Evolutionary conservation across 2,888 invertebrate species (phyloP), one percentile per base, ranked within the genome.

Genomic region (Aplocera efformata): DNA sequence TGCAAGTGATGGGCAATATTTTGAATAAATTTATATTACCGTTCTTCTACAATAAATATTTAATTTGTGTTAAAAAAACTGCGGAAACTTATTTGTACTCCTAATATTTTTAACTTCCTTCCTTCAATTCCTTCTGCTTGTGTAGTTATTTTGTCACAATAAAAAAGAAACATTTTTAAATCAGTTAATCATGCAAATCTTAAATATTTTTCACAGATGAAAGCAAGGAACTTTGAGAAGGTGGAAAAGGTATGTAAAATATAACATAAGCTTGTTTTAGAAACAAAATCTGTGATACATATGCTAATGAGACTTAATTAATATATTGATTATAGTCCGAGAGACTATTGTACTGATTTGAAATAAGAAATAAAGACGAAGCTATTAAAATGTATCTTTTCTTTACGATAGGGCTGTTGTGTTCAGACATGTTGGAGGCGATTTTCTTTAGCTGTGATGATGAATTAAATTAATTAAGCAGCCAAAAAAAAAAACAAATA

Each of bases 161-260:
- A n/a, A n/a, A n/a, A n/a, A n/a, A n/a, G n/a, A n/a, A n/a, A n/a
- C n/a, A n/a, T n/a, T n/a, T n/a, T n/a, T n/a, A n/a, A n/a, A n/a
- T n/a, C n/a, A n/a, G n/a, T n/a, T n/a, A n/a, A n/a, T n/a, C n/a
- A n/a, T n/a, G n/a, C 6, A 22, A 6, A 6, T 1, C 6, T 6
- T 7, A 29, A 7, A 35, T 31, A 9, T 10, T 22, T 10, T 36
- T 94, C 93, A 50, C 92, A 98, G 97, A 96, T 99, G 94, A 98
- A 98, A 82, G 94, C 95, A 58, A 92, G 98, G 80, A 97, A 98
- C 89, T 99, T 96, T 90, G 99, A 99, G 83, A 95, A 95, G 77
- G 99, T 99, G 27, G 99, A 99, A 92, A 98, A 98, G 94, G 97
- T 97, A 92, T 91, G 93, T 92, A 84, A 64, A 6, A 22, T 42